Evolutionary conservation across 2,888 invertebrate species (phyloP).

Genomic region (Leucophenga montana): DNA sequence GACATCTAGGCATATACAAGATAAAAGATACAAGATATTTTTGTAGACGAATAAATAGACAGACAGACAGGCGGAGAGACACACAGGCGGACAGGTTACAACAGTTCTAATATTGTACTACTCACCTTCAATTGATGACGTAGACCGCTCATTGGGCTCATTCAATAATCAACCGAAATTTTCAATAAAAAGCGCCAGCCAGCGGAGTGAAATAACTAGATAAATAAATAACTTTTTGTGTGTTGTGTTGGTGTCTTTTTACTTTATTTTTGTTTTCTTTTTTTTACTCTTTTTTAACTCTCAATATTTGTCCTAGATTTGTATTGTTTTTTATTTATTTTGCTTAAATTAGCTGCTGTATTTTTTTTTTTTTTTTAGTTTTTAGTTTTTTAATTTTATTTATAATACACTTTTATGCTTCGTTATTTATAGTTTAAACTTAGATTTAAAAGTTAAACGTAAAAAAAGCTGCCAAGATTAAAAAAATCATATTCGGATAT

Average conservation of each 20-base stretch:
- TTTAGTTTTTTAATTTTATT: slow-evolving; percentile 11
- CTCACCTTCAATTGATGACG: slow-evolving; percentile 72
- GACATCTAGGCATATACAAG: neutral
- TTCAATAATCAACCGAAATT: slow-evolving; percentile 54
- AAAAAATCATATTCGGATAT: too few species aligned
- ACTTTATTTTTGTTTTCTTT: slow-evolving; percentile 23
- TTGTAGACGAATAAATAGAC: neutral
- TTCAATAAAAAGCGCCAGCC: neutral
- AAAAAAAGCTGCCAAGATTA: neutral
- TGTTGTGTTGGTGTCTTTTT: slow-evolving; percentile 56
- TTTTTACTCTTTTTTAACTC: slow-evolving; percentile 3
- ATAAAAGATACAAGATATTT: neutral
- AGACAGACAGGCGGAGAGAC: neutral
- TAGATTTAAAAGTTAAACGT: neutral
- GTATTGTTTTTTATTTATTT: slow-evolving; percentile 33
- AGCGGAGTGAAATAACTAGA: slow-evolving; percentile 1
- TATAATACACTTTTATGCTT: slow-evolving; percentile 10
- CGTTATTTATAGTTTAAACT: slow-evolving; percentile 13
- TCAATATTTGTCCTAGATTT: slow-evolving; percentile 39
- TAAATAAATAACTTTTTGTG: slow-evolving; percentile 36
- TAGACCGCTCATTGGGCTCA: slow-evolving; percentile 73
- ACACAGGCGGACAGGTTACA: neutral
- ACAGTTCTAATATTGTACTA: slow-evolving; percentile 15
- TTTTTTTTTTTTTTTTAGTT: too few species aligned
- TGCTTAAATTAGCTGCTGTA: slow-evolving; percentile 28